A percentile compares a stretch with the other conserved stretches of the same genome.
Evolutionary conservation across 2,113 vertebrate species (phyloP).

Genomic region (Carassius carassius): DNA sequence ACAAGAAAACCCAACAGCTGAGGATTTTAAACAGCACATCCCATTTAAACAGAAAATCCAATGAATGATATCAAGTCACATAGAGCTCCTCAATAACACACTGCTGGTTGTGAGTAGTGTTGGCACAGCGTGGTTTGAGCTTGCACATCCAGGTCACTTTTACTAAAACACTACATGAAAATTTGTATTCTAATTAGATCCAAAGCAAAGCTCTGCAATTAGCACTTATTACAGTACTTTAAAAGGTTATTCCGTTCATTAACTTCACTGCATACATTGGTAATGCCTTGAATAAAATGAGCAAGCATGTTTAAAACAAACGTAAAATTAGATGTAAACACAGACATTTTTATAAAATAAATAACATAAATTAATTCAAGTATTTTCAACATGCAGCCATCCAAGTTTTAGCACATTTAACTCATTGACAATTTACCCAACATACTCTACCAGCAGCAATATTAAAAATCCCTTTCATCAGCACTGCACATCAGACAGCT

Average conservation of each 20-base stretch:
- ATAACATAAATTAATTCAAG: constrained; percentile 76
- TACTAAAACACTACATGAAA: constrained; percentile 52
- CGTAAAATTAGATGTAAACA: constrained; percentile 45
- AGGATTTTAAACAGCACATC: constrained; percentile 28
- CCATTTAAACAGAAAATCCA: constrained; percentile 54
- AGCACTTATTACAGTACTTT: constrained; percentile 32
- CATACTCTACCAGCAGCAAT: constrained; percentile 56
- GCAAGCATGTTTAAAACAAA: constrained; percentile 38
- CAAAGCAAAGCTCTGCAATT: constrained; percentile 44
- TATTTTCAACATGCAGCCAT: constrained; percentile 70
- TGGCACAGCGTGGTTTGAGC: constrained; percentile 66
- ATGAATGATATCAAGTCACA: constrained; percentile 57
- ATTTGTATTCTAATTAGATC: constrained; percentile 24
- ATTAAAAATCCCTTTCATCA: constrained; percentile 19
- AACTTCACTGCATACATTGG: neutral
- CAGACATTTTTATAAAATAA: constrained; percentile 50
- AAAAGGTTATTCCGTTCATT: constrained; percentile 31
- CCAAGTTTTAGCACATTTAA: constrained; percentile 6
- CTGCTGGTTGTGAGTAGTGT: constrained; percentile 64
- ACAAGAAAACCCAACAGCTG: neutral
- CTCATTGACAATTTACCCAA: constrained; percentile 61
- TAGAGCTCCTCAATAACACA: constrained; percentile 62
- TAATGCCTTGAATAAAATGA: constrained; percentile 24
- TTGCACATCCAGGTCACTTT: constrained; percentile 64
- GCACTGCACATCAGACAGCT: constrained; percentile 61